Evolutionary conservation across 30 jellyfish, hydroid and myxozoan species (phyloP).

Genomic region (Nemopilema nomurai): DNA sequence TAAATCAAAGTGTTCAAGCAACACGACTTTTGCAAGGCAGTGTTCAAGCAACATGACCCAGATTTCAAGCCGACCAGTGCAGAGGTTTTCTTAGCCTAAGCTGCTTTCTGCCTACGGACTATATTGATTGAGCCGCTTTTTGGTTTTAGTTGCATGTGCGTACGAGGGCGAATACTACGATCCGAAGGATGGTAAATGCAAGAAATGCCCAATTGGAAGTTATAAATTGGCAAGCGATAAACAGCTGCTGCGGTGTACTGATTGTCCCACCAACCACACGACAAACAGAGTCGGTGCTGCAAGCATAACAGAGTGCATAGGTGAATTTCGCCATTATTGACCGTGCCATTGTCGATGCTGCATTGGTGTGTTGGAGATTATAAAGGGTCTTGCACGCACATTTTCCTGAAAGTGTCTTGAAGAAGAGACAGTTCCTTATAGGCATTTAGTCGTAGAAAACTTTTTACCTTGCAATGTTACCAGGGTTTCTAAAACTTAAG

Average conservation of each 20-base stretch:
- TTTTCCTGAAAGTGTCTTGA: no score
- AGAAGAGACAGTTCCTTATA: no score
- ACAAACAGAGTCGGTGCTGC: slow-evolving; percentile 52
- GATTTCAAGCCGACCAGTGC: background rate
- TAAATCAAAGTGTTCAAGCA: background rate
- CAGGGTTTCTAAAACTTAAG: no score
- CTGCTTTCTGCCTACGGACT: no score
- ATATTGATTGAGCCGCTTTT: no score
- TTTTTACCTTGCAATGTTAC: no score
- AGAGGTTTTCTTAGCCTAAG: background rate
- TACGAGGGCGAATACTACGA: slow-evolving; percentile 56
- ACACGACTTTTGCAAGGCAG: background rate
- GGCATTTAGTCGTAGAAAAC: no score
- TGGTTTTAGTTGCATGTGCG: slow-evolving; percentile 23
- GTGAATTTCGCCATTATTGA: background rate
- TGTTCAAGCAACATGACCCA: background rate
- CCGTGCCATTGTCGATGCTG: background rate
- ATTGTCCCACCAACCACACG: slow-evolving; percentile 51
- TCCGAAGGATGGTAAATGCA: slow-evolving; percentile 3
- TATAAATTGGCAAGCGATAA: slow-evolving; percentile 27
- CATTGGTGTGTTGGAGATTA: no score
- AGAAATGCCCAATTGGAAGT: slow-evolving; percentile 48
- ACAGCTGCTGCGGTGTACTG: slow-evolving; percentile 24
- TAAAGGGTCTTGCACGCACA: no score
- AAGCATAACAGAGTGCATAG: slow-evolving; percentile 28